Base-by-base conservation (phyloP, 1,140 invertebrate species). In the Lepidostoma basale region DNA sequence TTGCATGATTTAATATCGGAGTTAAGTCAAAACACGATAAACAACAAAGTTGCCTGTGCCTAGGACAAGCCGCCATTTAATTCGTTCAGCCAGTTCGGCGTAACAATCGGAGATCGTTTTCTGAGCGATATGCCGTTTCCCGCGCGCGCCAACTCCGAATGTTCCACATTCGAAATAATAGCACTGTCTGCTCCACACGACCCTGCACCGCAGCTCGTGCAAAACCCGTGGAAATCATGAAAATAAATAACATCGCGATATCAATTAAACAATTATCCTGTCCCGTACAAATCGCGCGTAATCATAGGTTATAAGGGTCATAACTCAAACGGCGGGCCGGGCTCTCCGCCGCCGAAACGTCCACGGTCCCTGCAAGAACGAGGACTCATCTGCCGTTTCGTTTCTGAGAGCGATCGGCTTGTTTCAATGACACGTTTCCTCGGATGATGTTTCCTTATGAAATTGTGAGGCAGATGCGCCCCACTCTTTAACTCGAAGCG, bases 201-300 rank as follows among this genome's bases (percentile, higher is more conserved):
- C 44, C 47, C 33, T 25, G 23, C 45, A 28, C 36, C 33, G 10
- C 44, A 22, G 56, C 63, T 64, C 68, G 71, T 70, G 68, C 71
- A 67, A 70, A 73, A 67, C 71, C 56, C 68, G 71, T 69, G 71
- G 71, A 73, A 73, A 73, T 73, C 67, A 67, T 62, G 71, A 73
- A 73, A 73, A 73, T 73, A 73, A 73, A 73, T 73, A 73, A 73
- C 67, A 69, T 73, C 67, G 71, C 71, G 67, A 70, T 70, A 73
- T 73, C 71, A 73, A 73, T 73, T 73, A 73, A 73, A 73, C 71
- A 73, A 73, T 73, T 73, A 73, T 73, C 63, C 62, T 73, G 71
- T 73, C 71, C 68, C 64, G 71, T 73, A 69, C 71, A 69, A 73
- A 73, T 73, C 71, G 71, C 63, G 59, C 71, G 68, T 73, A 73